phyloP scores from a whole-genome alignment of 2,888 invertebrate species.

The Drosophila monieri region DNA sequence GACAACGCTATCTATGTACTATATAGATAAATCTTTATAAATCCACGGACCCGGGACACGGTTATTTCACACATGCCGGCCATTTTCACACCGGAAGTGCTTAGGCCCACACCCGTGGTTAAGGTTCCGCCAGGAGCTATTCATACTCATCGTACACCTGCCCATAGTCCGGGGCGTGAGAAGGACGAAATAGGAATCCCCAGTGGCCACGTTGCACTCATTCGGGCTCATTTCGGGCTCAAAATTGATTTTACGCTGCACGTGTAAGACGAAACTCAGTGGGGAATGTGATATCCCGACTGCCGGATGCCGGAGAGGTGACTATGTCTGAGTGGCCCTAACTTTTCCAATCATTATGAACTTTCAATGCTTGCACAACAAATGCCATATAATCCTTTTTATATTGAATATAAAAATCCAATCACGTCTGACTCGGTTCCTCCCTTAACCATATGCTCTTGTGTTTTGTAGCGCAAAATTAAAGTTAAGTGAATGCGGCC shows the following conservation, averaged over 20 bases:
- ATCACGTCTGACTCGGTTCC: constrained; percentile 63
- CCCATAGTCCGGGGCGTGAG: constrained; percentile 5
- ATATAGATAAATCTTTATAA: constrained; percentile 25
- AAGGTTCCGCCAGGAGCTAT: constrained; percentile 3
- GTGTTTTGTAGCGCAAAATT: constrained; percentile 60
- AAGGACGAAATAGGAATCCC: constrained; percentile 18
- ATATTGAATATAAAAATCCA: constrained; percentile 78
- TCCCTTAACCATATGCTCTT: constrained; percentile 10
- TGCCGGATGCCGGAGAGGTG: not conserved
- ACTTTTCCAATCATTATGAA: constrained; percentile 78
- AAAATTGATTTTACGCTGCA: constrained; percentile 65
- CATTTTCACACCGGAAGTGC: constrained; percentile 51
- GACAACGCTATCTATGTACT: constrained; percentile 16
- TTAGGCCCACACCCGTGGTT: constrained; percentile 7
- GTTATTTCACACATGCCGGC: constrained; percentile 23
- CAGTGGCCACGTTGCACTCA: constrained; percentile 14
- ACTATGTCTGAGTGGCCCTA: constrained; percentile 52
- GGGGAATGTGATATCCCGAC: not conserved
- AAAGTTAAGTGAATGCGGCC: constrained; percentile 57
- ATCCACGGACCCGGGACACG: not conserved
- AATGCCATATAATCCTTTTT: constrained; percentile 72
- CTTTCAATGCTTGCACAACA: constrained; percentile 54
- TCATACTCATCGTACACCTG: constrained; percentile 11
- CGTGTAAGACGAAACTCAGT: constrained; percentile 17
- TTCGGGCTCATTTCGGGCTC: constrained; percentile 44